A percentile compares a stretch with the other conserved stretches of the same genome.
Conservation (phyloP, 1,140 invertebrate genomes). For the Sminthurides bifidus region DNA sequence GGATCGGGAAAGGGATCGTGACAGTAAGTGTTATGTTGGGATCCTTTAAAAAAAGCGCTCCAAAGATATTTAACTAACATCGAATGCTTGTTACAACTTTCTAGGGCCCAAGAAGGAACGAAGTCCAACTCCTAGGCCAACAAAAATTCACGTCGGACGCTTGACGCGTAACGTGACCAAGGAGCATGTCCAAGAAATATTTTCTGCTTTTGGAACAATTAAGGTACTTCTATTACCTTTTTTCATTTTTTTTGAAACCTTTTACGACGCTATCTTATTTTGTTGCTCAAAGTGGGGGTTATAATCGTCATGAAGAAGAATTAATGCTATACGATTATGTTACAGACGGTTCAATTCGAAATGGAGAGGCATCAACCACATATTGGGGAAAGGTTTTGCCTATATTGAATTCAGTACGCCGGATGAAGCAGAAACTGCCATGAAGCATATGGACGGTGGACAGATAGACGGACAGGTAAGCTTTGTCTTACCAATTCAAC, state of each 20-base stretch:
- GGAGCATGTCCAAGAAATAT: slow-evolving; percentile 88
- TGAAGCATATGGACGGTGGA: slow-evolving; percentile 98
- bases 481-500: not conserved
- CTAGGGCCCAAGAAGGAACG: slow-evolving; percentile 46
- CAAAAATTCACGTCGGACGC: slow-evolving; percentile 83
- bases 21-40: not conserved
- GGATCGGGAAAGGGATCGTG: slow-evolving; percentile 6
- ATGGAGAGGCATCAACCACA: slow-evolving; percentile 73
- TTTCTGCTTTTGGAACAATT: slow-evolving; percentile 78
- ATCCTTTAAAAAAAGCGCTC: not conserved
- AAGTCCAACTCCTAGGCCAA: slow-evolving; percentile 70
- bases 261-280: not conserved
- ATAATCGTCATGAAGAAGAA: not conserved
- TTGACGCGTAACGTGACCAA: slow-evolving; percentile 83
- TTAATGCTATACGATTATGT: slow-evolving; percentile 1
- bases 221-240: slow-evolving; percentile 40
- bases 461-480: slow-evolving; percentile 58
- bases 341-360: slow-evolving; percentile 65
- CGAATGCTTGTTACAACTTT: not conserved
- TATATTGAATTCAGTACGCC: slow-evolving; percentile 88
- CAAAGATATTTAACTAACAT: not conserved
- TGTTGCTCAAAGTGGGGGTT: not conserved
- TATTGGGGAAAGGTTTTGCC: slow-evolving; percentile 74
- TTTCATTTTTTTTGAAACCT: not conserved
- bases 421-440: slow-evolving; percentile 93